A percentile compares a stretch with the other conserved stretches of the same genome.
Conservation (phyloP, 2,113 vertebrate genomes). For the Charadrius vociferus region DNA sequence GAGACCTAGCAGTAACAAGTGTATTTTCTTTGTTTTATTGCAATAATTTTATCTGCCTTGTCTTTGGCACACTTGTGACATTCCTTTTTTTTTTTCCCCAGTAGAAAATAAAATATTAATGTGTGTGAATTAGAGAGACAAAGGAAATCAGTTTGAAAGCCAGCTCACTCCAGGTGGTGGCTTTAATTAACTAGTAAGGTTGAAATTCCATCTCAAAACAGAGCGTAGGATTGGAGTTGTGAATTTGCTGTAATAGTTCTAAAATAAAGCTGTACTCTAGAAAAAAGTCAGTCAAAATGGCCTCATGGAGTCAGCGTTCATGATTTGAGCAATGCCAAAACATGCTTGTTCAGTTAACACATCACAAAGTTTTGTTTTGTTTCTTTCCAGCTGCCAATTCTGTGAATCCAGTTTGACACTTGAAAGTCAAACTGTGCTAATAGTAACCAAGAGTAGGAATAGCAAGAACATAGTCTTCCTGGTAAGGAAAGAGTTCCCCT, state of each 20-base stretch:
- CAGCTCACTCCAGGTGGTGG: conserved; percentile 25
- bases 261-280: not conserved
- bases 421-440: not conserved
- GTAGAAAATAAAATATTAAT: conserved; percentile 71
- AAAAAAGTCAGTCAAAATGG: not conserved
- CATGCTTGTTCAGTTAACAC: not conserved
- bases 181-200: conserved; percentile 66
- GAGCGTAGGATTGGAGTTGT: not conserved
- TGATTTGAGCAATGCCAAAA: not conserved
- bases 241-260: conserved; percentile 11
- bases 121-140: conserved; percentile 37
- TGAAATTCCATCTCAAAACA: conserved; percentile 44
- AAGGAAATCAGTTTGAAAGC: conserved; percentile 64
- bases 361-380: not conserved
- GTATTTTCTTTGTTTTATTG: conserved; percentile 63
- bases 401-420: not conserved
- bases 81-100: conserved; percentile 17
- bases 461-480: not conserved
- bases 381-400: not conserved
- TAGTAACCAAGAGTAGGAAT: not conserved
- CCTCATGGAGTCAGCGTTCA: not conserved
- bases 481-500: not conserved
- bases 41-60: conserved; percentile 63
- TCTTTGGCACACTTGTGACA: conserved; percentile 28
- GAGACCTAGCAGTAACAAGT: conserved; percentile 49